Base-by-base conservation (phyloP, 30 jellyfish, hydroid and myxozoan genomes). In the Cassiopea andromeda region DNA sequence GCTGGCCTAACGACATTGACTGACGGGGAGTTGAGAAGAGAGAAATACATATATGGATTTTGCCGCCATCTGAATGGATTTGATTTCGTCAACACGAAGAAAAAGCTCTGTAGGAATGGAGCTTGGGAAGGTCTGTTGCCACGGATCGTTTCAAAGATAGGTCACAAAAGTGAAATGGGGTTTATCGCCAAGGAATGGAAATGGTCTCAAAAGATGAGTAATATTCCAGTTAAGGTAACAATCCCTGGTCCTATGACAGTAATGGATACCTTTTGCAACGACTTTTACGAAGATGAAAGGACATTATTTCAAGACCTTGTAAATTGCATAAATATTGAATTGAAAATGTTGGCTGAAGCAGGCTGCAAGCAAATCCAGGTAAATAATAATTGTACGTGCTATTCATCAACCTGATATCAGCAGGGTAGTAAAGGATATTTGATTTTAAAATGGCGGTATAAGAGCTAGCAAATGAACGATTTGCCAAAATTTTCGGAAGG, bases 241-340 rank as follows among this genome's bases (percentile, higher is more conserved):
- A 50, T 93, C 15, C 98, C 97, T 13, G 98, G 98, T 16, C 97
- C 98, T n/a, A 69, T 93, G 92, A 93, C 98, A 15, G 83, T 93
- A 6, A 70, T 87, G 76, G 98, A 88, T 57, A 93, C 97, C 0
- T 89, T 87, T 19, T 66, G 69, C 57, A 81, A 93, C 64, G 92
- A 78, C n/a, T 93, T 67, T 73, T 93, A 93, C 90, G 46, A 77
- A 83, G 93, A 88, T 79, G 97, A 88, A 46, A 57, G 46, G 59
- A 85, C 70, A 43, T 72, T 93, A 16, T 48, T 44, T 8, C 47
- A 84, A 43, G 98, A 75, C 78, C 83, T 93, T 18, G 93, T 83
- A 7, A 83, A 61, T 7, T 83, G 92, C 59, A 73, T 93, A 19
- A 88, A 93, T 67, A 60, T 46, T 14, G 98, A 90, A 75, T 46